Evolutionary conservation across 2,888 invertebrate species (phyloP).

Genomic region (Clistopyga incitator): DNA sequence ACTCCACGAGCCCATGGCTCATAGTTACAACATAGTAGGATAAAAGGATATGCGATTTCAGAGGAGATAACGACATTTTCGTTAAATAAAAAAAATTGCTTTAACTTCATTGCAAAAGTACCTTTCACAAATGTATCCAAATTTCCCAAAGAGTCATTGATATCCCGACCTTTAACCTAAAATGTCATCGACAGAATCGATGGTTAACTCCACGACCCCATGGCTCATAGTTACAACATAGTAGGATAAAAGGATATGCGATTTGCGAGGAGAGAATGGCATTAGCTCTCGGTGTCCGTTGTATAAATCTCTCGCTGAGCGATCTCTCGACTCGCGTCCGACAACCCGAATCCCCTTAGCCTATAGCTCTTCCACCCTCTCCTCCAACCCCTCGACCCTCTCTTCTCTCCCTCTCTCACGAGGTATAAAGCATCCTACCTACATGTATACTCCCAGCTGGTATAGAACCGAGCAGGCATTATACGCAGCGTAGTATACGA

Average conservation of each 20-base stretch:
- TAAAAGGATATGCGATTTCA: conserved; percentile 25
- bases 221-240: not conserved
- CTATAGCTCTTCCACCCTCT: not conserved
- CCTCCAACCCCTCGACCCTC: not conserved
- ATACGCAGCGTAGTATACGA: conserved; percentile 5
- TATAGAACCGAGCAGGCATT: conserved; percentile 1
- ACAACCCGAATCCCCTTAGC: conserved; percentile 33
- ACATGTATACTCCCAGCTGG: not conserved
- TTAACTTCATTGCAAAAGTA: no score
- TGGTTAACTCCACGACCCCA: not conserved
- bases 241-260: conserved; percentile 24
- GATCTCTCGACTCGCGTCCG: conserved; percentile 27
- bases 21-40: conserved; percentile 2
- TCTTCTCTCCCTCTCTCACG: not conserved
- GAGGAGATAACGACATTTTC: conserved; percentile 14
- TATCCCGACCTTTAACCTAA: no score
- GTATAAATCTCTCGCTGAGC: conserved; percentile 32
- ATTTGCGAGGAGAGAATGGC: conserved; percentile 10
- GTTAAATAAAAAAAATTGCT: no score
- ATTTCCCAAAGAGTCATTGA: no score
- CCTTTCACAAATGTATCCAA: no score
- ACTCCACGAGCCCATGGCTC: not conserved
- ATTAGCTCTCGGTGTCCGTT: conserved; percentile 21
- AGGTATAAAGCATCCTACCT: not conserved
- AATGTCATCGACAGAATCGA: not conserved